Evolutionary conservation across 1,140 invertebrate genomes (phyloP).

Genomic region (Diplogasteroides magnus): DNA sequence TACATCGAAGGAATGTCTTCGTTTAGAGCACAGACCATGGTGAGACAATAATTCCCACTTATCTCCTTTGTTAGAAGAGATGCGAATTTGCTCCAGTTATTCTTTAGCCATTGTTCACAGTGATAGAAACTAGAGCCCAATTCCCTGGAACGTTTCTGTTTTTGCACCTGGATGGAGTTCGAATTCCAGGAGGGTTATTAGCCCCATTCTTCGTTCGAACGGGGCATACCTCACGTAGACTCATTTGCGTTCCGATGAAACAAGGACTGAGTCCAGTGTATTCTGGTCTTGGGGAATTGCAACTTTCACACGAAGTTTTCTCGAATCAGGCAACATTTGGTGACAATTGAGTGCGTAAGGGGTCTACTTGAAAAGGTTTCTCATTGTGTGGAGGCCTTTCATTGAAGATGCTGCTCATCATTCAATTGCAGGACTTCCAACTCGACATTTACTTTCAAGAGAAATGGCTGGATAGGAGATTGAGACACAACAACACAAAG

Average conservation of each 20-base stretch:
- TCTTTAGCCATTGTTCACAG: no score
- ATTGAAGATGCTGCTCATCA: neutral
- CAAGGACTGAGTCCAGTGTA: neutral
- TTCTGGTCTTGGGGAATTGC: neutral
- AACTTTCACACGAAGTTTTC: neutral
- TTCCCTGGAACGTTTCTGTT: no score
- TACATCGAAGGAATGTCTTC: slow-evolving; percentile 51
- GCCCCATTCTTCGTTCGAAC: no score
- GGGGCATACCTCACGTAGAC: no score
- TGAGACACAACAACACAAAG: slow-evolving; percentile 60
- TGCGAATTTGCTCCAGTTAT: no score
- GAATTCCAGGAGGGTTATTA: no score
- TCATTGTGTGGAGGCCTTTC: slow-evolving; percentile 5
- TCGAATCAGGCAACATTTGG: neutral
- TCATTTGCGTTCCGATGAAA: no score
- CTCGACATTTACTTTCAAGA: slow-evolving; percentile 64
- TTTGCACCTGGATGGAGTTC: no score
- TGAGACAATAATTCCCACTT: no score
- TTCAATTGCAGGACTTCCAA: slow-evolving; percentile 61
- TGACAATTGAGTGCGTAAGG: neutral
- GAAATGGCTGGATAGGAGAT: slow-evolving; percentile 62
- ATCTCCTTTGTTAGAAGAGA: no score
- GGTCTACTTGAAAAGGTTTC: slow-evolving; percentile 1
- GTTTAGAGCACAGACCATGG: slow-evolving; percentile 43
- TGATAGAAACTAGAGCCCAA: no score